Evolutionary conservation across 2,113 vertebrate species (phyloP).

Genomic region (Empidonax alnorum): DNA sequence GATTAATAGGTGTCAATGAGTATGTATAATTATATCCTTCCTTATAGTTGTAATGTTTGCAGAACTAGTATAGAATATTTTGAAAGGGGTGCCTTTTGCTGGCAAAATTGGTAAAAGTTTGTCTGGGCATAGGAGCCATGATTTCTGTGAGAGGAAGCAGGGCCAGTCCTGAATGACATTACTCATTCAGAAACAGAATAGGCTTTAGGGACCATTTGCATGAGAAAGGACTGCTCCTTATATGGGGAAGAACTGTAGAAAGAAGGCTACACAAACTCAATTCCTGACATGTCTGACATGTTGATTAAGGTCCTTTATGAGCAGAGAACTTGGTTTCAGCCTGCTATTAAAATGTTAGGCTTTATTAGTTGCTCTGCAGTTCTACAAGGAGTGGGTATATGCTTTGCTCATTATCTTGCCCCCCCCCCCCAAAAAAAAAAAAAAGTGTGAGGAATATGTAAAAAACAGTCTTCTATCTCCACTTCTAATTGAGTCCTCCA

Average conservation of each 20-base stretch:
- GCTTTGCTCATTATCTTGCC: neutral
- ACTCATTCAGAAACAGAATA: neutral
- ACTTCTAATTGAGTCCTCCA: neutral
- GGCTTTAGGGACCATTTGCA: constrained; percentile 20
- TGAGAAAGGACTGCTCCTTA: constrained; percentile 25
- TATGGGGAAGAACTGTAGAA: neutral
- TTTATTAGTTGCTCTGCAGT: neutral
- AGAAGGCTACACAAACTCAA: neutral
- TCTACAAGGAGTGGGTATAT: neutral
- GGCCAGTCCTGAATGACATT: neutral
- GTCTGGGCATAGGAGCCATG: neutral
- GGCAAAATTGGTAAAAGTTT: neutral
- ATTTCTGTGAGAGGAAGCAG: neutral
- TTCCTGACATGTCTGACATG: neutral
- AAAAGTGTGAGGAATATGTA: neutral
- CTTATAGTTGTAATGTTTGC: neutral
- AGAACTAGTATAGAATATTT: neutral
- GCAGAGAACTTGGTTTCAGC: neutral
- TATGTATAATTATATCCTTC: neutral
- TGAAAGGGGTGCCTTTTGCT: neutral
- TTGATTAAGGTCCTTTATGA: constrained; percentile 44
- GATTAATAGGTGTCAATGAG: neutral
- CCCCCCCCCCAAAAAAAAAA: neutral
- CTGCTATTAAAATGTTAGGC: accelerated
- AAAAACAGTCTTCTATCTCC: neutral